Percentiles rank a stretch among this genome's conserved stretches.
Evolutionary conservation across 1,140 invertebrate species (phyloP).

Genomic region (Brachionus paranguensis): DNA sequence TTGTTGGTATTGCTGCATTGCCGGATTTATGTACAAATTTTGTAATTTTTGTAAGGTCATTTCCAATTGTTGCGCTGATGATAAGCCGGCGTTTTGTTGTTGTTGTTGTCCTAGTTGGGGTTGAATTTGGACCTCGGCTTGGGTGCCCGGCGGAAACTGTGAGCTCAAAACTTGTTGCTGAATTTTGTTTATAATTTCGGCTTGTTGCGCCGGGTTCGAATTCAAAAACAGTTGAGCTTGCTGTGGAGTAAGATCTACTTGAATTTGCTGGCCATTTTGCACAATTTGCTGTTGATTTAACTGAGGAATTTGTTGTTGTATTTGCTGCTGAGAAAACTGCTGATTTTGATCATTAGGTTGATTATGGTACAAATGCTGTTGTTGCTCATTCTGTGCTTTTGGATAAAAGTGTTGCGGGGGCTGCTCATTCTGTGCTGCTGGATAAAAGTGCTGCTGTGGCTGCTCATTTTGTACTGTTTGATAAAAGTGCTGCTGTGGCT

Average conservation of each 20-base stretch:
- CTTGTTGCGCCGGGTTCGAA: not conserved
- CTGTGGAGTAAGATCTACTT: not conserved
- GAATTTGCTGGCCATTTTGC: not conserved
- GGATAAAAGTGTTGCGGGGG: not conserved
- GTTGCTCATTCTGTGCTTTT: not conserved
- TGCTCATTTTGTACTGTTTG: not conserved
- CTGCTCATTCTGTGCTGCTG: not conserved
- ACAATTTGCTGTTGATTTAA: not conserved
- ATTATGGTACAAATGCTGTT: not conserved
- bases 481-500: not conserved
- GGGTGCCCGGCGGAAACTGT: not conserved
- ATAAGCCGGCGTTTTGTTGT: not conserved
- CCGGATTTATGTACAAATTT: not conserved
- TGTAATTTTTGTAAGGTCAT: conserved; percentile 3
- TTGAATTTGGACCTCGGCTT: not conserved
- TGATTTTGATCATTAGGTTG: not conserved
- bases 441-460: not conserved
- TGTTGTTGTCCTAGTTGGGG: not conserved
- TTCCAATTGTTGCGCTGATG: not conserved
- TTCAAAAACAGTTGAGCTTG: conserved; percentile 15
- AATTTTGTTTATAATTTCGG: not conserved
- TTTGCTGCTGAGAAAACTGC: not conserved
- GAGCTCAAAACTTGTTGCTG: not conserved
- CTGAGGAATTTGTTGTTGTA: not conserved
- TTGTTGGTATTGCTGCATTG: conserved; percentile 6